These are phyloP conservation scores for Agapetus fuscipes DNA, from an alignment of 2,888 invertebrate genomes.

Conservation along the genomic window DNA sequence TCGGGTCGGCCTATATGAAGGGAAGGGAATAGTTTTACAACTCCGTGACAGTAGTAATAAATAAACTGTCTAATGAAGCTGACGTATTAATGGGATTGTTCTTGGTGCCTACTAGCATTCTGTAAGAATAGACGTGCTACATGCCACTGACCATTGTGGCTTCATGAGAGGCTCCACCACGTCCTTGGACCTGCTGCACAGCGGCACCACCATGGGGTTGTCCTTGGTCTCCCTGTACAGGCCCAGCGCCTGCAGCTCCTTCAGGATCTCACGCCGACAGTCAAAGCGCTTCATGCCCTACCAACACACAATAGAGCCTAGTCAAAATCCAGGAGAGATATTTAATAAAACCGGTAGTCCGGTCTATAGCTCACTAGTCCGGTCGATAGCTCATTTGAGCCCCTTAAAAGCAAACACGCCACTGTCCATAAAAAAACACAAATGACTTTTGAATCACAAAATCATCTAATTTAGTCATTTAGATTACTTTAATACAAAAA, in stretches of 20 bases:
- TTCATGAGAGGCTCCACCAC: conserved; percentile 93
- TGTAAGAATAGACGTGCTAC: no score
- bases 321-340: background rate
- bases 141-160: conserved; percentile 75
- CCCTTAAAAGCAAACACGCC: no score
- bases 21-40: no score
- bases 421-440: no score
- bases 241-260: conserved; percentile 59
- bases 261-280: conserved; percentile 73
- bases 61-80: no score
- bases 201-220: conserved; percentile 94
- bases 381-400: background rate
- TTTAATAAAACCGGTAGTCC: background rate
- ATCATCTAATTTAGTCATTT: no score
- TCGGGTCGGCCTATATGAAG: no score
- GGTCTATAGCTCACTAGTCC: conserved; percentile 1
- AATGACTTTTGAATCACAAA: no score
- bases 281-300: conserved; percentile 87
- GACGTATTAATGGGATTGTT: no score
- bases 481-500: no score
- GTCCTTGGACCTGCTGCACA: conserved; percentile 94
- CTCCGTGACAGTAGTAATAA: no score
- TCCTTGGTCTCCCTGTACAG: conserved; percentile 73
- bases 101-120: no score
- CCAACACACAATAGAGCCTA: background rate